These are phyloP conservation scores for Lymantria dispar DNA, from an alignment of 2,888 invertebrate species.

Conservation along the genomic window DNA sequence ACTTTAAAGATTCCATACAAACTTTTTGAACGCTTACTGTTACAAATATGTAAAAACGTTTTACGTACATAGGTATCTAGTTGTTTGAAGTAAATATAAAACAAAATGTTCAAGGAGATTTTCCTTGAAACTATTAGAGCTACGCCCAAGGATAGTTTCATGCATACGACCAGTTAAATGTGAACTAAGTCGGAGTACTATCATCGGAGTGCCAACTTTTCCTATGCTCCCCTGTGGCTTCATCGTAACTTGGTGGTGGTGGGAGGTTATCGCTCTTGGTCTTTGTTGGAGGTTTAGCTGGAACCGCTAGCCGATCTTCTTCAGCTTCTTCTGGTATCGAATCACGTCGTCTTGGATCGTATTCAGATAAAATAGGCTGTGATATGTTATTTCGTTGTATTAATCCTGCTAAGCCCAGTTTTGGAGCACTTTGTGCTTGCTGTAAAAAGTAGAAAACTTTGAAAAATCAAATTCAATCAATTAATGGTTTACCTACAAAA, in stretches of 20 bases:
- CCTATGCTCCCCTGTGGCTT: constrained; percentile 66
- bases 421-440: constrained; percentile 85
- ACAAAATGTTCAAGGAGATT: background rate
- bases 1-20: no score
- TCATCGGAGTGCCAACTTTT: constrained; percentile 81
- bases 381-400: constrained; percentile 83
- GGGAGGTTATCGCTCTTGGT: constrained; percentile 65
- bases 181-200: constrained; percentile 69
- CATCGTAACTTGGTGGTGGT: constrained; percentile 69
- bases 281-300: constrained; percentile 54
- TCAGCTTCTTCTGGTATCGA: constrained; percentile 85
- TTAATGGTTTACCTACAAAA: no score
- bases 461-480: background rate
- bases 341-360: constrained; percentile 80
- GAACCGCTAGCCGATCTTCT: constrained; percentile 60
- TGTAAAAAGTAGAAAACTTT: constrained; percentile 34
- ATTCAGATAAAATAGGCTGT: constrained; percentile 82
- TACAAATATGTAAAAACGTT: no score
- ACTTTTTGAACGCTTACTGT: no score
- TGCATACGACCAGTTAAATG: background rate
- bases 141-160: constrained; percentile 10
- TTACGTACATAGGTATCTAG: no score
- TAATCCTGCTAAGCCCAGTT: constrained; percentile 73
- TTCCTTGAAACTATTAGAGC: constrained; percentile 1
- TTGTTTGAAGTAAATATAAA: no score